Conservation (phyloP, 2,113 vertebrate genomes). For the Glaucidium brasilianum region DNA sequence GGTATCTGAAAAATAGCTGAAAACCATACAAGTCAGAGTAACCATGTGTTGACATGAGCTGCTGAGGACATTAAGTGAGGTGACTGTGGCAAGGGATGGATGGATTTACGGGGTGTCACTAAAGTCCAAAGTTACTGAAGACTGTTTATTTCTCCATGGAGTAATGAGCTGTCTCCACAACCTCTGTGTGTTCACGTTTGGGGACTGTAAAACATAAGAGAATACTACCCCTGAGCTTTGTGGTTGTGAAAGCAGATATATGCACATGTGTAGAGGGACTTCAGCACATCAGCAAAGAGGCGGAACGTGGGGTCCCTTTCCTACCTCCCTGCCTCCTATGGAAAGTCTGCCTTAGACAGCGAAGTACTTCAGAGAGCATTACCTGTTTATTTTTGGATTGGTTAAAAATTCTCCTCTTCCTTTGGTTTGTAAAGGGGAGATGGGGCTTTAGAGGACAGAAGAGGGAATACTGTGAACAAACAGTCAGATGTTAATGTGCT, state of each 20-base stretch:
- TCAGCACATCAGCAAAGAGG: background rate
- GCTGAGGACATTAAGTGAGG: background rate
- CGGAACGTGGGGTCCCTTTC: background rate
- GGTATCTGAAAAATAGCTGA: background rate
- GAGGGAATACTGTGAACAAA: background rate
- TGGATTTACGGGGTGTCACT: background rate
- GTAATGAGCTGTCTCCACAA: background rate
- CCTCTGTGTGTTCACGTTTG: background rate
- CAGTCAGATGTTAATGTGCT: background rate
- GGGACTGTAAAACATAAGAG: background rate
- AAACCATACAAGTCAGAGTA: background rate
- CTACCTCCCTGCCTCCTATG: background rate
- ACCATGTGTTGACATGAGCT: background rate
- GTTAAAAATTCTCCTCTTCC: background rate
- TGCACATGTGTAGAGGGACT: background rate
- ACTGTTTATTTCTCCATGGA: background rate
- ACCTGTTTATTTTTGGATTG: background rate
- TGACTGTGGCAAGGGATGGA: background rate
- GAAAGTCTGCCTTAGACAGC: background rate
- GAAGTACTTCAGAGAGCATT: background rate
- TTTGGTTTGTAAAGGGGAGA: background rate
- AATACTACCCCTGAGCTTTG: background rate
- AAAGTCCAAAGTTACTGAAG: background rate
- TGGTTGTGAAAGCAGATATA: background rate
- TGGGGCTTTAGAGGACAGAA: background rate